Evolutionary conservation across 64 coral and sea anemone genomes (phyloP).

Genomic region (Exaiptasia diaphana): DNA sequence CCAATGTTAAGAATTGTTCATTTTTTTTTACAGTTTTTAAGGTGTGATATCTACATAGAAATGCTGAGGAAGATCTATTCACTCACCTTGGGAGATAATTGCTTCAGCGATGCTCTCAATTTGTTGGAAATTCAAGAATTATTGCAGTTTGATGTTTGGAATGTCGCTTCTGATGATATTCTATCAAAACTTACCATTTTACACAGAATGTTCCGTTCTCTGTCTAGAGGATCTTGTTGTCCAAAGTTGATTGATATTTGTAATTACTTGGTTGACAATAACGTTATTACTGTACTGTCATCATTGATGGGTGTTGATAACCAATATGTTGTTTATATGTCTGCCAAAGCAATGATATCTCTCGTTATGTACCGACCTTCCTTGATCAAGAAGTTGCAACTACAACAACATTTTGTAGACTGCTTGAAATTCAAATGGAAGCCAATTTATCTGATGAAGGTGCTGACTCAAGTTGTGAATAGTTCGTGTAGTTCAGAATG

Average conservation of each 20-base stretch:
- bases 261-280: neutral
- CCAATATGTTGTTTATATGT: slow-evolving; percentile 41
- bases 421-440: neutral
- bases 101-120: neutral
- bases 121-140: neutral
- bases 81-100: neutral
- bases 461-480: neutral
- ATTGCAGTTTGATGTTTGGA: neutral
- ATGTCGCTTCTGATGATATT: neutral
- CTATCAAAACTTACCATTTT: slow-evolving; percentile 56
- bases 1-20: neutral
- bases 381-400: neutral
- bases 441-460: neutral
- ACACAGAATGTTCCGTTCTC: slow-evolving; percentile 24
- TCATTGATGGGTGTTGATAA: neutral
- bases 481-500: too few species aligned
- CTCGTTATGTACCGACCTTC: too few species aligned
- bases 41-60: neutral
- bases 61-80: neutral
- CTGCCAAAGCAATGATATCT: slow-evolving; percentile 12
- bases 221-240: neutral
- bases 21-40: neutral
- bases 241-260: neutral
- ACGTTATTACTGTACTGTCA: neutral
- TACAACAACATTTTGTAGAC: neutral